Evolutionary conservation across 2,888 invertebrate genomes (phyloP).

Genomic region (Megaustenia siamemsis): DNA sequence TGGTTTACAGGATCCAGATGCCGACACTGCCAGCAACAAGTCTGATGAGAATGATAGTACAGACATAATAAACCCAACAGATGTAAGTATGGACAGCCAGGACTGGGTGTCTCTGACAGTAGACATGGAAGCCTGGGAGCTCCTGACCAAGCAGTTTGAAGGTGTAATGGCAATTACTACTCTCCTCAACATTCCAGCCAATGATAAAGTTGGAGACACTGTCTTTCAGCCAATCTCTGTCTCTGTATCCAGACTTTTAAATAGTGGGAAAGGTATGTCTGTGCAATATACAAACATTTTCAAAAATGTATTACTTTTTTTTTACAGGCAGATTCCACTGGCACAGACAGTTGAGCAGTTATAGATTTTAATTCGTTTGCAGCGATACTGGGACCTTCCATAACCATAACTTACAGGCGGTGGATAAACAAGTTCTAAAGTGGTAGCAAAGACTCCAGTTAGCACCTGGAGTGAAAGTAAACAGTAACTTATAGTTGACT

Average conservation of each 20-base stretch:
- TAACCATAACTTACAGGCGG: too few relatives aligned
- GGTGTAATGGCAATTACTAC: conserved; percentile 86
- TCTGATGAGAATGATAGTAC: conserved; percentile 55
- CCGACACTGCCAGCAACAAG: conserved; percentile 68
- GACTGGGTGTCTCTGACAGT: conserved; percentile 91
- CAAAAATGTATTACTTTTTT: too few relatives aligned
- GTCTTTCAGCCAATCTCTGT: conserved; percentile 66
- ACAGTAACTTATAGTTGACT: too few relatives aligned
- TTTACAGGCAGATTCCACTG: too few relatives aligned
- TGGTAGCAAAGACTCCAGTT: too few relatives aligned
- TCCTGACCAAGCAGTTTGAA: conserved; percentile 92
- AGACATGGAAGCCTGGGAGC: conserved; percentile 92
- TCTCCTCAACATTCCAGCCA: conserved; percentile 65
- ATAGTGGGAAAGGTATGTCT: conserved; percentile 79
- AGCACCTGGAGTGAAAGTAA: too few relatives aligned
- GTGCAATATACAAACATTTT: too few relatives aligned
- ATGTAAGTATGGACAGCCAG: conserved; percentile 46
- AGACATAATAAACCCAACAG: conserved; percentile 13
- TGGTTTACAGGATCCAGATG: conserved; percentile 71
- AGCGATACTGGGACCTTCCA: too few relatives aligned
- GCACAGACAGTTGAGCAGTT: too few relatives aligned
- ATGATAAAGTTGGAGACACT: conserved; percentile 40
- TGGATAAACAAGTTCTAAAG: too few relatives aligned
- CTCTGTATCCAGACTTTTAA: conserved; percentile 77
- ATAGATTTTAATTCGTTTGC: too few relatives aligned